phyloP scores from a whole-genome alignment of 2,888 invertebrate species.

The Agrochola lota region DNA sequence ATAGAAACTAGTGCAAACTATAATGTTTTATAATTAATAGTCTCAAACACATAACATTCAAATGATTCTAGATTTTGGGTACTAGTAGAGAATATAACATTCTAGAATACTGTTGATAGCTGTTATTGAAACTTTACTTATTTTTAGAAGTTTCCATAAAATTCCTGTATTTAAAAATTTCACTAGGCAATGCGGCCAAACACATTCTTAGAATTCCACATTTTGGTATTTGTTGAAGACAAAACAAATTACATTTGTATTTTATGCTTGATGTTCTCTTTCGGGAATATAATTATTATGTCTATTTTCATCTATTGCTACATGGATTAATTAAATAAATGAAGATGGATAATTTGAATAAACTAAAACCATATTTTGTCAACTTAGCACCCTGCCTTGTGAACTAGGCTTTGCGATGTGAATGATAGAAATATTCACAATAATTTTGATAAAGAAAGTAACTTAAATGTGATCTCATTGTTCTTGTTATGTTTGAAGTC shows the following conservation, averaged over 20 bases:
- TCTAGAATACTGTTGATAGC: constrained; percentile 34
- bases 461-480: constrained; percentile 47
- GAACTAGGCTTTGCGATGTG: constrained; percentile 18
- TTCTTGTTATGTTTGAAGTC: constrained; percentile 38
- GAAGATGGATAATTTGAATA: constrained; percentile 8
- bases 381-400: constrained; percentile 9
- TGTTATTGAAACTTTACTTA: constrained; percentile 37
- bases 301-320: constrained; percentile 15
- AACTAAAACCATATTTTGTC: constrained; percentile 5
- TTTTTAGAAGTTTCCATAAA: constrained; percentile 35
- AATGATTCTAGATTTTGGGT: constrained; percentile 31
- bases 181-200: neutral
- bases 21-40: constrained; percentile 43
- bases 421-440: constrained; percentile 20
- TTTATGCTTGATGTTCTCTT: constrained; percentile 37
- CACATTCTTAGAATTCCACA: constrained; percentile 25
- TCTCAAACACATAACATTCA: constrained; percentile 24
- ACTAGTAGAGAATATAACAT: constrained; percentile 39
- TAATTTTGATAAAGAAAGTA: constrained; percentile 20
- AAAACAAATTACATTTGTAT: constrained; percentile 32
- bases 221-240: constrained; percentile 28
- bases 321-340: constrained; percentile 3
- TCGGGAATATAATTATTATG: constrained; percentile 18
- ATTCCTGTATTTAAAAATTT: constrained; percentile 17
- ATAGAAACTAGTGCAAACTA: constrained; percentile 45